Base-by-base conservation (phyloP, 2,797 vertebrate species). In the Spondyliosoma cantharus region DNA sequence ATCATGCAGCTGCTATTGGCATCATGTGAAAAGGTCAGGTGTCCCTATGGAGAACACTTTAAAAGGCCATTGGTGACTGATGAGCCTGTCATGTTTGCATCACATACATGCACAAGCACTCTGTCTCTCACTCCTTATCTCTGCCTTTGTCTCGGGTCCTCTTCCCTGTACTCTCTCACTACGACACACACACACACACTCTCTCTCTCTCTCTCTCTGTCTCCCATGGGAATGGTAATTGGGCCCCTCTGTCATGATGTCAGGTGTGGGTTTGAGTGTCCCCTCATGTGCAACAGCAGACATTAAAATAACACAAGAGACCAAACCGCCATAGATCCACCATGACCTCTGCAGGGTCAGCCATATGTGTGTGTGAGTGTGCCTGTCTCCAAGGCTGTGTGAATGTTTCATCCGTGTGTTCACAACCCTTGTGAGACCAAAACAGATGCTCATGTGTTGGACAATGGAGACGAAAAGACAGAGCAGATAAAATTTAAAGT, bases 281-380 rank as follows among this genome's bases (percentile, higher is more conserved):
- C 90, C 85, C 90, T 93, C 91, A 92, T 93, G 91, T 91, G 93
- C 87, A 89, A 89, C 87, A 92, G 68, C 81, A 91, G 86, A 90
- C 94, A 94, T 94, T 94, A 94, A 94, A 93, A 91, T 87, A 95
- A 93, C 91, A 95, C 88, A 89, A 75, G 90, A 93, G 92, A 92
- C 86, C 81, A 82, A 83, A 83, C 43, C 80, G 74, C 77, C 73
- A 93, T 87, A 88, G 89, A 91, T 91, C 87, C 88, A 81, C 78
- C 52, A n/a, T 90, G 92, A 93, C 92, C 93, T 92, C 81, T 60
- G 75, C 64, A 54, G 76, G 86, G 84, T 89, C 76, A 71, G 73
- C 82, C 77, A 63, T 74, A 71, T 72, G 81, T 60, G 57, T 46
- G 22, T 64, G 58, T 48, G 71, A 69, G 29, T 75, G 12, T 56